Evolutionary conservation across 2,797 vertebrate genomes (phyloP).

Genomic region (Danio albolineatus): DNA sequence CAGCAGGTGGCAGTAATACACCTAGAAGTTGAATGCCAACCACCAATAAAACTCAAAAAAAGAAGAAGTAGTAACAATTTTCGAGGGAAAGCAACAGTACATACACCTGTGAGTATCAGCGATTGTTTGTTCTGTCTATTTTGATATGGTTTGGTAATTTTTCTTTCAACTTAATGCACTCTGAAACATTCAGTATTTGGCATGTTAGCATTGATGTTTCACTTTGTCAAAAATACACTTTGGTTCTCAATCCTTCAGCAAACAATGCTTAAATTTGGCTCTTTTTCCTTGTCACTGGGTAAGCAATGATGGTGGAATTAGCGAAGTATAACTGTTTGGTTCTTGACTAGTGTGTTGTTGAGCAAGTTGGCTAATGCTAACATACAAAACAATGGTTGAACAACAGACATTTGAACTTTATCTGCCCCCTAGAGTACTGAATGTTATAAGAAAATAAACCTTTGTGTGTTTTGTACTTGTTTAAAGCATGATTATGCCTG

Average conservation of each 20-base stretch:
- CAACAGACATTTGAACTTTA: not conserved
- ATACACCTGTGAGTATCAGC: not conserved
- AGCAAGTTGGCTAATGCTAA: not conserved
- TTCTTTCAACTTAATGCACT: not conserved
- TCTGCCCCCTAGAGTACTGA: too few relatives aligned
- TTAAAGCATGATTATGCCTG: conserved; percentile 22
- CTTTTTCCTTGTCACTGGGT: not conserved
- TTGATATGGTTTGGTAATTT: too few relatives aligned
- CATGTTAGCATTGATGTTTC: not conserved
- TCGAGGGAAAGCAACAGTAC: conserved; percentile 8
- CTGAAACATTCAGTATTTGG: not conserved
- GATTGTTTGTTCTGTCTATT: not conserved
- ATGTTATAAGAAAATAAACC: too few relatives aligned
- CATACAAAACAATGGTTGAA: not conserved
- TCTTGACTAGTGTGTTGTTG: not conserved
- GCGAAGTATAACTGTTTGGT: not conserved
- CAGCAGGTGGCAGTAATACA: too few relatives aligned
- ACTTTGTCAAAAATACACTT: not conserved
- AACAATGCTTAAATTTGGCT: not conserved
- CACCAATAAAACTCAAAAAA: too few relatives aligned
- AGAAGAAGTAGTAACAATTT: too few relatives aligned
- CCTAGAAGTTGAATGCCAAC: too few relatives aligned
- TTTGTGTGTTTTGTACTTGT: conserved; percentile 22
- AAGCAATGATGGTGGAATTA: not conserved
- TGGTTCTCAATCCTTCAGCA: not conserved